Evolutionary conservation across 2,888 invertebrate genomes (phyloP).

Genomic region (Nemurella pictetii): DNA sequence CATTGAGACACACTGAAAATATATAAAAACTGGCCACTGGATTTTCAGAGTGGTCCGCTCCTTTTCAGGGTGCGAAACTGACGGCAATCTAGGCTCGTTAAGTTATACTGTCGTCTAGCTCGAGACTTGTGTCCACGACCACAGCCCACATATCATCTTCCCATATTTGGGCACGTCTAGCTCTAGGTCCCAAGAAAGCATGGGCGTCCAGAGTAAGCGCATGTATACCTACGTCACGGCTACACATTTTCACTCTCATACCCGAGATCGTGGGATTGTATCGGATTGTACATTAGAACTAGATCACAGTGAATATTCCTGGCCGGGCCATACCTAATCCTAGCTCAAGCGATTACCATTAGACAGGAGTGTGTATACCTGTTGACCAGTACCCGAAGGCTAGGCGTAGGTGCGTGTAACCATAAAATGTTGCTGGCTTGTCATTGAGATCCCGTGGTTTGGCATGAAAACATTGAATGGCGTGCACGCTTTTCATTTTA

Average conservation of each 20-base stretch:
- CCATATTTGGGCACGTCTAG: neutral
- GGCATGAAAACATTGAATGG: neutral
- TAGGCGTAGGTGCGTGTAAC: neutral
- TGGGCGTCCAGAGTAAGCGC: neutral
- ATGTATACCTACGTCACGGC: neutral
- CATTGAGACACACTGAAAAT: too few relatives aligned
- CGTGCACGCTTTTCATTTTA: too few relatives aligned
- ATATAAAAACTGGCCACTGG: too few relatives aligned
- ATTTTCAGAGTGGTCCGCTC: too few relatives aligned
- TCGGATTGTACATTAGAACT: neutral
- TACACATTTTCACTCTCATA: neutral
- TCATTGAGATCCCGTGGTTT: too few relatives aligned
- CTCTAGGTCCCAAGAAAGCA: neutral
- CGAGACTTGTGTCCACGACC: too few relatives aligned
- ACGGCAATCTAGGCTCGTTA: too few relatives aligned
- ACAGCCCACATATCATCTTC: neutral
- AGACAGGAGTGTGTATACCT: neutral
- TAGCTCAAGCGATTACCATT: neutral
- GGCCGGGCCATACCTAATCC: neutral
- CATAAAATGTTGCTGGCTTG: neutral
- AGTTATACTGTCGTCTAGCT: neutral
- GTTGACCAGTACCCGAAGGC: neutral
- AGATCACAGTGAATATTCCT: neutral
- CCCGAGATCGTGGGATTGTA: neutral
- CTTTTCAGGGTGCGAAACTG: too few relatives aligned